Evolutionary conservation across 1,140 invertebrate species (phyloP), one percentile per base, ranked within the genome.

Genomic region (Notospermus geniculatus): DNA sequence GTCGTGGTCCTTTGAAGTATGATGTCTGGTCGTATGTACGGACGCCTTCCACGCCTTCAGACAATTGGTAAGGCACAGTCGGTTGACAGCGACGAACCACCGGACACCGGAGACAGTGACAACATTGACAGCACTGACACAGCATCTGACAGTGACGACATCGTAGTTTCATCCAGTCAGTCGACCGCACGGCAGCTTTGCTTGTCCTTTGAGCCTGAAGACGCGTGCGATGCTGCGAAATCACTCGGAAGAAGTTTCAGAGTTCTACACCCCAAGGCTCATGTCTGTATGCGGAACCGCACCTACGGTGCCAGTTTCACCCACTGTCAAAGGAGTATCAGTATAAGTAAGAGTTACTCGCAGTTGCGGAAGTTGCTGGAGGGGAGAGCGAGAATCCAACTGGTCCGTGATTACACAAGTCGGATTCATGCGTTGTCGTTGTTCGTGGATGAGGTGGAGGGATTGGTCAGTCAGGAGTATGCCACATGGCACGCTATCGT

Each of bases 401-500:
- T 80, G 28, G 43, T 76, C 13, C 50, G 73, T 41, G 78, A 80
- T 58, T 75, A 71, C 62, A 39, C 74, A 39, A 69, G 62, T 53
- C 66, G 76, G 39, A 64, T 78, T 2, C 70, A 71, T 36, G 62
- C 69, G 25, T 62, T 69, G 0, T 59, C 71, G 7, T 52, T 60
- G 17, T 80, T 74, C 69, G 70, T 80, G 4, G 67, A 69, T 45
- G 76, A 79, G 36, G 50, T 80, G 27, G 70, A 78, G 56, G 58
- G 65, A 32, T 27, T 79, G 23, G 68, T 78, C 22, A 67, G 68
- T 29, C 60, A 68, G 9, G 79, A 80, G 60, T 74, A 71, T 50
- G 52, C 62, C n/a, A 71, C 70, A 27, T 73, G 71, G 22, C 71
- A 79, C 59, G 64, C 63, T 9, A 70, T 80, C 19, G 74, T 68